These are phyloP conservation scores for Benthosema pterotum DNA, from an alignment of 2,797 vertebrate genomes.

Conservation along the genomic window DNA sequence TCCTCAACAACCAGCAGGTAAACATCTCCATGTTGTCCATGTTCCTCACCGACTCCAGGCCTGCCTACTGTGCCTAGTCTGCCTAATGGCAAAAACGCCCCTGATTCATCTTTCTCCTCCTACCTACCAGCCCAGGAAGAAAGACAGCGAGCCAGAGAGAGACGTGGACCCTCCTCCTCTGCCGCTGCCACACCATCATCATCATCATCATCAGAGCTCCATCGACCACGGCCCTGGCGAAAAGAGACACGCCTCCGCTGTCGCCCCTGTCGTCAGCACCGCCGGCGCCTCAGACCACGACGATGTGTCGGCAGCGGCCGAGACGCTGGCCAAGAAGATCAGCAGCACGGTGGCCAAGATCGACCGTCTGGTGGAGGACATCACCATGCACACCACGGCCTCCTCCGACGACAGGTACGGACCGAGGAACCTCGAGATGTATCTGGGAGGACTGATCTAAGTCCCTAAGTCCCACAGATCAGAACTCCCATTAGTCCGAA, in stretches of 20 bases:
- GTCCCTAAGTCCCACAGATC: too few relatives aligned
- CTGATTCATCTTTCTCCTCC: constrained; percentile 36
- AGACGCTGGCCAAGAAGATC: constrained; percentile 91
- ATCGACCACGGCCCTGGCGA: constrained; percentile 38
- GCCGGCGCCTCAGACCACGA: constrained; percentile 72
- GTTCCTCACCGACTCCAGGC: too few relatives aligned
- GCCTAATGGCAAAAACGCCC: too few relatives aligned
- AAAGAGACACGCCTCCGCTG: constrained; percentile 63
- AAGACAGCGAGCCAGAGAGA: constrained; percentile 84
- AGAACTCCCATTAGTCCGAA: too few relatives aligned
- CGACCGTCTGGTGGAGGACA: constrained; percentile 95
- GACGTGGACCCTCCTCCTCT: constrained; percentile 71
- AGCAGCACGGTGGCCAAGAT: constrained; percentile 94
- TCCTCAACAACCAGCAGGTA: constrained; percentile 84
- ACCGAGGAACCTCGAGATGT: too few relatives aligned
- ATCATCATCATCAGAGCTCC: not conserved
- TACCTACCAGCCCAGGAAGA: constrained; percentile 87
- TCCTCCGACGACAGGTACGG: constrained; percentile 97
- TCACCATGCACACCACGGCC: constrained; percentile 95
- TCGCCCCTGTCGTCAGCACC: too few relatives aligned
- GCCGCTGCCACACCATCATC: too few relatives aligned
- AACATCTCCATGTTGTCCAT: too few relatives aligned
- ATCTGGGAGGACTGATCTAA: too few relatives aligned
- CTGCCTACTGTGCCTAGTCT: too few relatives aligned
- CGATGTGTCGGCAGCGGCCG: constrained; percentile 84